A percentile compares a stretch with the other conserved stretches of the same genome.
Evolutionary conservation across 1,140 invertebrate species (phyloP).

Genomic region (Trinorchestia longiramus): DNA sequence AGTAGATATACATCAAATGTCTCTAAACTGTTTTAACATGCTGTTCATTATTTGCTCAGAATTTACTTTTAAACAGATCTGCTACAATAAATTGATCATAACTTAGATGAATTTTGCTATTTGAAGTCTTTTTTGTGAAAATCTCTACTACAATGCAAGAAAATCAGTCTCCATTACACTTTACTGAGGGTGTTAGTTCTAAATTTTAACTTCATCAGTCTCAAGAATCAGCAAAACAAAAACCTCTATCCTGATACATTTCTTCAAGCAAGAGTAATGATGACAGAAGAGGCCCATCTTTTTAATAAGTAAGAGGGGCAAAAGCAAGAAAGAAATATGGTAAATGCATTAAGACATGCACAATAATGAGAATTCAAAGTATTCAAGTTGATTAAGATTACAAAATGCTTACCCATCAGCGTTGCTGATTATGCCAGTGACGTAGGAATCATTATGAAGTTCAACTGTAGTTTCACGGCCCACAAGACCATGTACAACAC

Average conservation of each 20-base stretch:
- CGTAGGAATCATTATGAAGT: slow-evolving; percentile 62
- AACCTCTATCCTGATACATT: not conserved
- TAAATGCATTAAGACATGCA: not conserved
- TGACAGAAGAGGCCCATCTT: not conserved
- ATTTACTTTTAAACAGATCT: no score
- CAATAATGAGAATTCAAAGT: not conserved
- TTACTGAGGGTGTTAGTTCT: no score
- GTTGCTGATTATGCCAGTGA: slow-evolving; percentile 47
- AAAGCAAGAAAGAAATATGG: not conserved
- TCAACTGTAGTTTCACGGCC: slow-evolving; percentile 59
- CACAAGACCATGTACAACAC: slow-evolving; percentile 58
- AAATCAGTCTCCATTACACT: no score
- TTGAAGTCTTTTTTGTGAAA: no score
- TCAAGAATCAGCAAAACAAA: no score
- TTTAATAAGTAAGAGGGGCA: not conserved
- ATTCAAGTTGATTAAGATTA: not conserved
- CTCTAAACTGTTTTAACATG: no score
- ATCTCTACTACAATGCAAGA: no score
- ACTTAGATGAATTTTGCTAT: no score
- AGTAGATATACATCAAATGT: no score
- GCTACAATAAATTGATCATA: no score
- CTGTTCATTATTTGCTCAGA: no score
- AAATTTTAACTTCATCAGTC: no score
- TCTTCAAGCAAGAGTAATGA: not conserved
- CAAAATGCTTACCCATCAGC: slow-evolving; percentile 59